Conservation (phyloP, 2,113 vertebrate species). For the Pangasianodon hypophthalmus region DNA sequence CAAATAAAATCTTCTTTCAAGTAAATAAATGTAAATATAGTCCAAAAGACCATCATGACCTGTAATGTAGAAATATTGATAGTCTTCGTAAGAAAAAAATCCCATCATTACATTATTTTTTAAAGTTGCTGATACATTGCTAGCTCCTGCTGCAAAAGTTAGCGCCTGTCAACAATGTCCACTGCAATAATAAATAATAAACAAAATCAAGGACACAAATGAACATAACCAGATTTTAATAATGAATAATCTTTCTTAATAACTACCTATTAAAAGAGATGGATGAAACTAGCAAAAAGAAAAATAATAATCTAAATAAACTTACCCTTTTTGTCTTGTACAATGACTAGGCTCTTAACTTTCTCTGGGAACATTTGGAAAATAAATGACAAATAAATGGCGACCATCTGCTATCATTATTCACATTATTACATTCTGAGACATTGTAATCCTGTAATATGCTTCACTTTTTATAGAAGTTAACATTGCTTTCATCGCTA, state of each 20-base stretch:
- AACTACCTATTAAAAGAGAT: constrained; percentile 45
- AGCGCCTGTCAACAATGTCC: neutral
- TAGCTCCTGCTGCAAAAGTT: neutral
- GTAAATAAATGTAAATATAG: neutral
- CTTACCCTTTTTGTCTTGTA: neutral
- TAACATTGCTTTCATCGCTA: constrained; percentile 11
- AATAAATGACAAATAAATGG: constrained; percentile 28
- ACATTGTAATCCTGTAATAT: constrained; percentile 13
- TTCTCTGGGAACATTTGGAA: constrained; percentile 18
- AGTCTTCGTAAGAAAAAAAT: neutral
- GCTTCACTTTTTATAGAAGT: constrained; percentile 10
- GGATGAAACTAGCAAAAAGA: neutral
- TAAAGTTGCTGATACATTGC: neutral
- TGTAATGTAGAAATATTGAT: neutral
- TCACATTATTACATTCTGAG: neutral
- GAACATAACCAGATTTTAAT: constrained; percentile 31
- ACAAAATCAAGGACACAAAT: neutral
- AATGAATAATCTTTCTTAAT: constrained; percentile 50
- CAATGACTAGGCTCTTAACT: neutral
- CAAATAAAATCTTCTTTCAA: neutral
- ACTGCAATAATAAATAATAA: neutral
- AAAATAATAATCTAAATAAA: neutral
- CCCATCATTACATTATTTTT: neutral
- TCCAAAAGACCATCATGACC: neutral
- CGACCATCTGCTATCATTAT: neutral